phyloP scores from a whole-genome alignment of 2,888 invertebrate species.

The Dioctria rufipes region DNA sequence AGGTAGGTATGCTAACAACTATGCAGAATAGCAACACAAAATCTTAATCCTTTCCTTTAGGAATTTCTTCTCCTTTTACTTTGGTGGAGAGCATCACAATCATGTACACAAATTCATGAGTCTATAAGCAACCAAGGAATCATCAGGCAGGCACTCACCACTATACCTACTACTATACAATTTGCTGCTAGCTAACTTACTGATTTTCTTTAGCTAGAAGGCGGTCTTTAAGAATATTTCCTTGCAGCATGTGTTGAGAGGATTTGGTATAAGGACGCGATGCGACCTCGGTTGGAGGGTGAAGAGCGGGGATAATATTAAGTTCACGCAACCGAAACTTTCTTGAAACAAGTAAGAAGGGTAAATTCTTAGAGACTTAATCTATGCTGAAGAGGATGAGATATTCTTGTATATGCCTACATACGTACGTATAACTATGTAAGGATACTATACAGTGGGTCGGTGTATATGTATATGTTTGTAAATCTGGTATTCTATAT shows the following conservation, averaged over 20 bases:
- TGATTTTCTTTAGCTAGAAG: slow-evolving; percentile 3
- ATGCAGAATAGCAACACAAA: slow-evolving; percentile 8
- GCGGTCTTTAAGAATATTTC: slow-evolving; percentile 31
- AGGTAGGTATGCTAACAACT: slow-evolving; percentile 28
- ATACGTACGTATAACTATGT: too few species aligned
- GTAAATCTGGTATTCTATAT: background rate
- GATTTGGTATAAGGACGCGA: background rate
- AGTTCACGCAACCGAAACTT: slow-evolving; percentile 35
- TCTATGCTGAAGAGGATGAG: slow-evolving; percentile 7
- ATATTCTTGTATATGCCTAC: too few species aligned
- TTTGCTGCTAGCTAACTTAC: background rate
- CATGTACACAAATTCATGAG: slow-evolving; percentile 14
- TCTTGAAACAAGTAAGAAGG: slow-evolving; percentile 30
- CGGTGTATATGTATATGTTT: background rate
- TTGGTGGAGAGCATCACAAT: background rate
- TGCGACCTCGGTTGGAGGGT: too few species aligned
- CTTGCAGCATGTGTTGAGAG: slow-evolving; percentile 14
- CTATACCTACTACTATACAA: too few species aligned
- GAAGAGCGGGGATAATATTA: background rate
- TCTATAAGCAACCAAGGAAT: background rate
- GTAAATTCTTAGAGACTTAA: slow-evolving; percentile 47
- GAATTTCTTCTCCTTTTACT: slow-evolving; percentile 29
- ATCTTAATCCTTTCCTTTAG: slow-evolving; percentile 29
- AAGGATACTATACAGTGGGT: too few species aligned
- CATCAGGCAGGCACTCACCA: background rate